Percentiles rank a stretch among this genome's conserved stretches.
Conservation (phyloP, 2,888 invertebrate genomes). For the Synanthedon tipuliformis region DNA sequence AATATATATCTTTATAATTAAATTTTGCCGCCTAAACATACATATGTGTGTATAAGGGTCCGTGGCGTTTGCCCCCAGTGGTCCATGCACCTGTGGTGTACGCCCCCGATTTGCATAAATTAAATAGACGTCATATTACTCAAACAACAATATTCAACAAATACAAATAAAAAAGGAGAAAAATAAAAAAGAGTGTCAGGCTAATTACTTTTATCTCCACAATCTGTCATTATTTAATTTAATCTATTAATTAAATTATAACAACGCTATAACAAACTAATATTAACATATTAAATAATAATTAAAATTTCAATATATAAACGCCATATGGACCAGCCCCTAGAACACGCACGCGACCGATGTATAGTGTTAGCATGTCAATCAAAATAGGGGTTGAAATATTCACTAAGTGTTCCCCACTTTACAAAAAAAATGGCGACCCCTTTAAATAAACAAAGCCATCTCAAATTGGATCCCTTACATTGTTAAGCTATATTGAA, state of each 20-base stretch:
- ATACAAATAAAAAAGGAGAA: too few species aligned
- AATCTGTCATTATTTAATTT: too few species aligned
- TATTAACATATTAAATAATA: neutral
- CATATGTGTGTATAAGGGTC: too few species aligned
- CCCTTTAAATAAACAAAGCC: constrained; percentile 27
- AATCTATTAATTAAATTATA: neutral
- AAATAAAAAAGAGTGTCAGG: too few species aligned
- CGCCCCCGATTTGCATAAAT: too few species aligned
- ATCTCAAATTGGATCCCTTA: constrained; percentile 33
- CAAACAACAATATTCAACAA: too few species aligned
- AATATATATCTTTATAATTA: too few species aligned
- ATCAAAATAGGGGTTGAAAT: neutral
- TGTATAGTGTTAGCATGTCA: constrained; percentile 20
- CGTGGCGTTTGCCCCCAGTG: too few species aligned
- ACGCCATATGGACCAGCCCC: constrained; percentile 2
- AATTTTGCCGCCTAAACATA: too few species aligned
- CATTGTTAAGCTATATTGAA: constrained; percentile 2
- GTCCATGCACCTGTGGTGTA: too few species aligned
- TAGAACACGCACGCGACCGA: constrained; percentile 19
- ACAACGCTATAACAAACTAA: neutral
- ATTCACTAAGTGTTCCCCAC: neutral
- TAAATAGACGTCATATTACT: too few species aligned
- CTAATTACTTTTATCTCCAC: too few species aligned
- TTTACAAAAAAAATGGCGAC: constrained; percentile 18
- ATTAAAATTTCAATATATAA: neutral